phyloP scores from a whole-genome alignment of 1,140 invertebrate species.

The Drosophila aff. region DNA sequence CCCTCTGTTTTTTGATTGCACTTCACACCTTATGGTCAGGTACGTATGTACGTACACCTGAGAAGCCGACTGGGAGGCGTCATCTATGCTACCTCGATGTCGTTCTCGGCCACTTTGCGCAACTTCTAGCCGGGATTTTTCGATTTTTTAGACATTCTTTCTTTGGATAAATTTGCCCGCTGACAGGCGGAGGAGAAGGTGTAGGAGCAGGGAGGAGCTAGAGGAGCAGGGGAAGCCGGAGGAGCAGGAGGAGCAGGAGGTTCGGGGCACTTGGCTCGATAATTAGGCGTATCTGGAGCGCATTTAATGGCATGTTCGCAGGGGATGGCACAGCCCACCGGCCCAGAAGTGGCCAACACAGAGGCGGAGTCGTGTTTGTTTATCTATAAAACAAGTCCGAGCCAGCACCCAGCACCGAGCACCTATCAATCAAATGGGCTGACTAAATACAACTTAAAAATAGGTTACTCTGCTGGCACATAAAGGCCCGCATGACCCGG shows the following conservation, averaged over 20 bases:
- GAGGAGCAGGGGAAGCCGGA: background rate
- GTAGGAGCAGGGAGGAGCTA: background rate
- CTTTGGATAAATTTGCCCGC: constrained; percentile 58
- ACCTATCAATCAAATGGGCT: constrained; percentile 36
- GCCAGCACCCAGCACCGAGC: background rate
- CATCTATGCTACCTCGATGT: constrained; percentile 12
- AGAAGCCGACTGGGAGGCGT: constrained; percentile 18
- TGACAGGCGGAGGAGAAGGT: constrained; percentile 48
- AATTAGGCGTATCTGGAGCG: constrained; percentile 51
- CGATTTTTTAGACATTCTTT: constrained; percentile 3
- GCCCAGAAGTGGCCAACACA: background rate
- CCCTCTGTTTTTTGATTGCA: constrained; percentile 68
- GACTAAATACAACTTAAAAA: constrained; percentile 22
- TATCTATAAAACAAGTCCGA: constrained; percentile 41
- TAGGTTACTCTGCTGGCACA: constrained; percentile 10
- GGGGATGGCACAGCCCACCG: constrained; percentile 6
- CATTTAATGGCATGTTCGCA: constrained; percentile 36
- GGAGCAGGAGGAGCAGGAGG: background rate
- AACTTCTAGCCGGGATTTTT: constrained; percentile 35
- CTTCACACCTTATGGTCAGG: constrained; percentile 60
- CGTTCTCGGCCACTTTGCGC: constrained; percentile 59
- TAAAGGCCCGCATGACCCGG: background rate
- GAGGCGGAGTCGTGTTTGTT: constrained; percentile 20
- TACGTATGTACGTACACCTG: constrained; percentile 4
- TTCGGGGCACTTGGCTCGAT: constrained; percentile 33